These are phyloP conservation scores for Erebia palarica DNA, from an alignment of 2,888 invertebrate genomes.

Conservation along the genomic window DNA sequence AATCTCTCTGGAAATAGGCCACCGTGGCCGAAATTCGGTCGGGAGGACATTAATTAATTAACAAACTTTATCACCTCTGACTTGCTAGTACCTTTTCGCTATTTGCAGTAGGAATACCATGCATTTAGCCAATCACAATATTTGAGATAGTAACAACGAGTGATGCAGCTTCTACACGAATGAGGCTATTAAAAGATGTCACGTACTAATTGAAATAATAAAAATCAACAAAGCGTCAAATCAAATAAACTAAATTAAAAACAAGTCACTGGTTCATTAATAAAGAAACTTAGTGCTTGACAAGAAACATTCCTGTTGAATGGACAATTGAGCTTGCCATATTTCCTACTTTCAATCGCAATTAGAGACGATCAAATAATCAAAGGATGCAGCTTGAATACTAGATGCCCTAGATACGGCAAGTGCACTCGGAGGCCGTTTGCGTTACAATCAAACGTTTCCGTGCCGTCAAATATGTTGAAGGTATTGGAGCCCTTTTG, in stretches of 20 bases:
- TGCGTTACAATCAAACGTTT: slow-evolving; percentile 28
- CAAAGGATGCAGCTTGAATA: slow-evolving; percentile 37
- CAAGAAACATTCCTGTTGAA: neutral
- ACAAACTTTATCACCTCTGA: too few species aligned
- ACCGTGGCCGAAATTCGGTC: too few species aligned
- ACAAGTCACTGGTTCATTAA: neutral
- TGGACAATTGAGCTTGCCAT: slow-evolving; percentile 10
- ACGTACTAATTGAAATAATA: too few species aligned
- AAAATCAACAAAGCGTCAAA: neutral
- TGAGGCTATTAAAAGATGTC: too few species aligned
- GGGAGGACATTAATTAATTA: too few species aligned
- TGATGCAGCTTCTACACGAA: too few species aligned
- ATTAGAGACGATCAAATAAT: slow-evolving; percentile 39
- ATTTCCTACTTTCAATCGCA: slow-evolving; percentile 31
- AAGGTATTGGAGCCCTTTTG: too few species aligned
- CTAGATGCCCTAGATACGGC: slow-evolving; percentile 39
- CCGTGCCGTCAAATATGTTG: slow-evolving; percentile 20
- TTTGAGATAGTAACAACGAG: too few species aligned
- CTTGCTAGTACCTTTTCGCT: too few species aligned
- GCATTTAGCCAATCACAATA: too few species aligned
- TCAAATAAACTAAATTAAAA: neutral
- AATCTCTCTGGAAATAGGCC: too few species aligned
- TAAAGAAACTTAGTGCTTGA: neutral
- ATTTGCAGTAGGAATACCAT: too few species aligned
- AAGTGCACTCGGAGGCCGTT: slow-evolving; percentile 34